These are phyloP conservation scores for Oligia fasciuncula DNA, from an alignment of 2,888 invertebrate genomes.

Conservation along the genomic window DNA sequence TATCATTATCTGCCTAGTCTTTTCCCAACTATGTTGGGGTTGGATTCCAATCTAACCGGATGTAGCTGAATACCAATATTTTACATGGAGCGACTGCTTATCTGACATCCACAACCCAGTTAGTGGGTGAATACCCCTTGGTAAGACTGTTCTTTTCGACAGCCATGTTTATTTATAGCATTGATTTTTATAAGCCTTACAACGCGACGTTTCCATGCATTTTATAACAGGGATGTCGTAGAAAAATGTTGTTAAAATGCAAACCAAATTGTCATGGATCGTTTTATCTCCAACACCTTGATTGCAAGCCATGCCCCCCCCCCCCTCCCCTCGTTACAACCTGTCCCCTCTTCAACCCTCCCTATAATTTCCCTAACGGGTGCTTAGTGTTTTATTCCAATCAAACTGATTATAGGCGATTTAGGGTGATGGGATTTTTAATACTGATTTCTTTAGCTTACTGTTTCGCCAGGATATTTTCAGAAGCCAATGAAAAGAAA, in stretches of 20 bases:
- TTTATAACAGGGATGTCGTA: slow-evolving; percentile 11
- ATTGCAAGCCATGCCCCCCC: slow-evolving; percentile 51
- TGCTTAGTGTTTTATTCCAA: slow-evolving; percentile 56
- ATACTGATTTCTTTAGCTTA: slow-evolving; percentile 41
- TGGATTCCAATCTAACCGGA: no score
- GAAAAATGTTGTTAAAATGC: slow-evolving; percentile 50
- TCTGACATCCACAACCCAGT: not conserved
- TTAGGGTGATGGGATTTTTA: slow-evolving; percentile 48
- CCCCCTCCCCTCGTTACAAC: slow-evolving; percentile 29
- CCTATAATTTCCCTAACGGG: slow-evolving; percentile 64
- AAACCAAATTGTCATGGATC: slow-evolving; percentile 52
- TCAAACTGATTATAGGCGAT: slow-evolving; percentile 61
- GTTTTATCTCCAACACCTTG: slow-evolving; percentile 52
- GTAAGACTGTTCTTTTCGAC: not conserved
- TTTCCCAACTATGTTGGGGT: no score
- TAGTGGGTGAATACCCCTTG: not conserved
- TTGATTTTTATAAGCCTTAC: not conserved
- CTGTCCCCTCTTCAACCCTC: slow-evolving; percentile 30
- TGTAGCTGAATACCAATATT: no score
- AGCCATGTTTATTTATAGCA: not conserved
- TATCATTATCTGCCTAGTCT: not conserved
- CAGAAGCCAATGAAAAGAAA: not conserved
- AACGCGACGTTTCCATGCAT: slow-evolving; percentile 10
- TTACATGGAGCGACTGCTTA: not conserved
- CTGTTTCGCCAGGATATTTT: slow-evolving; percentile 15